Base-by-base conservation (phyloP, 2,113 vertebrate species). In the Falcunculus frontatus region DNA sequence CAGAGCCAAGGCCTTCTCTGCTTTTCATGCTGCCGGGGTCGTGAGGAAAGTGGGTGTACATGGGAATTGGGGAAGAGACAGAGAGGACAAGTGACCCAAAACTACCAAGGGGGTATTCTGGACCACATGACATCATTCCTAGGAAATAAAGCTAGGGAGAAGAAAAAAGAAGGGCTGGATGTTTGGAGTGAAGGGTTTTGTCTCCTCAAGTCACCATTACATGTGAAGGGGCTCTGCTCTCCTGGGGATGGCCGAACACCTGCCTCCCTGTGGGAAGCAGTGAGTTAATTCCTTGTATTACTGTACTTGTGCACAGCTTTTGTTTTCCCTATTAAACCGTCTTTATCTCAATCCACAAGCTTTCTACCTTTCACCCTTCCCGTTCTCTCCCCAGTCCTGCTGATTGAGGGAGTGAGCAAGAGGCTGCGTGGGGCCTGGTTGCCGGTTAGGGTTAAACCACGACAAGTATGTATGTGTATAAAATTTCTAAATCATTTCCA, bases 21-120 rank as follows among this genome's bases (percentile, higher is more conserved):
- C 26, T 76, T 23, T 49, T 21, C 0, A 0, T 9, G 44, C 52
- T 42, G 16, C 35, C 35, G 22, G 8, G 20, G 26, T 76, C 32
- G 20, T 41, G 35, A 41, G 72, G 32, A 32, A 41, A 35, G 20
- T 16, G 50, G 23, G 13, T 41, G 16, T 30, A 30, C 7, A 3
- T 16, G 30, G 35, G 35, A 42, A 42, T 4, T 7, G 30, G 17
- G 20, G 11, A 85, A 41, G 19, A 41, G 25, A 33, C 50, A 57
- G 30, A 35, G 14, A 17, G n/a, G 15, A 47, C 7, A 56, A 56
- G 49, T 30, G 13, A 50, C 26, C 35, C 13, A 42, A 57, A 67
- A 42, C 7, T 41, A 50, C 60, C 21, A 76, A 42, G 42, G 16
- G 4, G 52, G 6, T 35, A 26, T 50, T 49, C 52, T 50, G 76